phyloP scores from a whole-genome alignment of 2,797 vertebrate species.

The Halcyon badia region DNA sequence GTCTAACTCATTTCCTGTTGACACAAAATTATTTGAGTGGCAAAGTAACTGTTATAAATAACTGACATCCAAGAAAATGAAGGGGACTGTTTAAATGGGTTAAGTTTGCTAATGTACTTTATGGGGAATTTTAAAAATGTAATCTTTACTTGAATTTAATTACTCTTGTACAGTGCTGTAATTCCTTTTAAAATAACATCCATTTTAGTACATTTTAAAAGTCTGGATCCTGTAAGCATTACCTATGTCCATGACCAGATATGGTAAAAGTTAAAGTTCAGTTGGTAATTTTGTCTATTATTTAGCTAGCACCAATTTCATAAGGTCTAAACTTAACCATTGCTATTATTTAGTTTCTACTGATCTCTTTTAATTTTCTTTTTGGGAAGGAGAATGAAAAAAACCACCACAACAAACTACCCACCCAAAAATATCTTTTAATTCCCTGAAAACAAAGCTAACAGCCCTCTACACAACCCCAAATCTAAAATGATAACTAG shows the following conservation, averaged over 20 bases:
- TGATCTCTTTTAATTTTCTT: neutral
- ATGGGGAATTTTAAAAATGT: neutral
- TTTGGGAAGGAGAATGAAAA: neutral
- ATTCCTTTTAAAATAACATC: conserved; percentile 10
- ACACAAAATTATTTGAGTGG: conserved; percentile 1
- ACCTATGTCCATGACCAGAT: conserved; percentile 1
- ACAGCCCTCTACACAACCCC: neutral
- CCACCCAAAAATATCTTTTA: neutral
- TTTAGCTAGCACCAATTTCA: neutral
- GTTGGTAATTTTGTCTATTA: neutral
- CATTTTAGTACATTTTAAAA: conserved; percentile 10
- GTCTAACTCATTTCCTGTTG: conserved; percentile 44
- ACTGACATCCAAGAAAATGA: neutral
- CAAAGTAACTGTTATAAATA: conserved; percentile 24
- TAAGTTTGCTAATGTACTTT: neutral
- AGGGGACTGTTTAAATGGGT: neutral
- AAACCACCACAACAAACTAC: neutral
- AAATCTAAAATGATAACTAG: neutral
- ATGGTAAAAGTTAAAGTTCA: conserved; percentile 1
- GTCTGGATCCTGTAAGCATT: neutral
- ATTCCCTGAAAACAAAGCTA: neutral
- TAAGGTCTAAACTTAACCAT: neutral
- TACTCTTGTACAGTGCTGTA: neutral
- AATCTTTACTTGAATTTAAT: neutral
- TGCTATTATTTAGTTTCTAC: neutral